Conservation (phyloP, 2,888 invertebrate genomes). For the Lochmaea crataegi region DNA sequence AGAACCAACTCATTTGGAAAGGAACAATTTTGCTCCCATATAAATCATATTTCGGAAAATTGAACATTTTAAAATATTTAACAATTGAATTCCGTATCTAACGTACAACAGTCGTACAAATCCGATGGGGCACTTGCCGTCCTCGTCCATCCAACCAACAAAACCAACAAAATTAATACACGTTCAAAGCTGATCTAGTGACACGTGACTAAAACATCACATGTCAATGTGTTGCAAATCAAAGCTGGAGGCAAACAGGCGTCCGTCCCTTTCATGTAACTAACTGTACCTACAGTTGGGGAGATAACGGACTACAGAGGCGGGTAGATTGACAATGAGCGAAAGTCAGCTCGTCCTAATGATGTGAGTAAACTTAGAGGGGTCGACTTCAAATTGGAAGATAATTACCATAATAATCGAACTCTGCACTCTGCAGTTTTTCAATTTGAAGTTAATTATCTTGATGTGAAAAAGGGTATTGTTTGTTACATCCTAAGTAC, state of each 20-base stretch:
- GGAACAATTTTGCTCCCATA: neutral
- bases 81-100: slow-evolving; percentile 18
- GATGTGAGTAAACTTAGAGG: slow-evolving; percentile 23
- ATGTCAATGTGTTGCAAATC: slow-evolving; percentile 60
- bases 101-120: slow-evolving; percentile 9
- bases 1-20: neutral
- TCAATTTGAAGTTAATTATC: slow-evolving; percentile 1
- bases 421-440: neutral
- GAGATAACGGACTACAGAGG: slow-evolving; percentile 21
- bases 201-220: slow-evolving; percentile 58
- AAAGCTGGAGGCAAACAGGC: slow-evolving; percentile 55
- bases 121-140: slow-evolving; percentile 26
- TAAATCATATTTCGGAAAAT: neutral
- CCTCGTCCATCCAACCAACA: neutral
- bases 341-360: slow-evolving; percentile 29
- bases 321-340: slow-evolving; percentile 24
- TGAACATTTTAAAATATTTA: neutral
- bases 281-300: slow-evolving; percentile 42
- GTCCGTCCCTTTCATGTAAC: slow-evolving; percentile 50
- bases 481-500: neutral
- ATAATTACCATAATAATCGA: slow-evolving; percentile 30
- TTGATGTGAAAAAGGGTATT: neutral
- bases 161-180: slow-evolving; percentile 47
- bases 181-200: slow-evolving; percentile 45
- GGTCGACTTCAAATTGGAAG: slow-evolving; percentile 25